Evolutionary conservation across 2,797 vertebrate genomes (phyloP), one percentile per base, ranked within the genome.

Genomic region (Melopsittacus undulatus): DNA sequence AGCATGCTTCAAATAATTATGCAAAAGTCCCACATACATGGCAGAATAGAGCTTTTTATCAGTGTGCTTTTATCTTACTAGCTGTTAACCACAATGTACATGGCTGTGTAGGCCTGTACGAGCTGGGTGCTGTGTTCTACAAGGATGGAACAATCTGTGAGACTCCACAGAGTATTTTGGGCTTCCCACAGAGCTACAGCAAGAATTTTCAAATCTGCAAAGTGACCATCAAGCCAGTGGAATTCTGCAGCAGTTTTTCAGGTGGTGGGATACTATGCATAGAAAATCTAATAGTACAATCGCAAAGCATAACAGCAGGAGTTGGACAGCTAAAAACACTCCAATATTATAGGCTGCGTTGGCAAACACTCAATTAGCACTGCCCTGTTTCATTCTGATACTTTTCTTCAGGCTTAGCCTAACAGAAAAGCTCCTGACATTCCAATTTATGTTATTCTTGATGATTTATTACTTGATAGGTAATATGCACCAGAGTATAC

Each of bases 241-340:
- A 86, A 36, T 16, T 30, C 51, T 8, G 13, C 1, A 1, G 19
- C 11, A 52, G 8, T 19, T 87, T 32, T 78, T 57, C 64, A 64
- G 45, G 26, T 20, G 48, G 24, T 38, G 10, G 24, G 7, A 66
- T 36, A 69, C 27, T 17, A n/a, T 0, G 0, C 1, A 0, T 9
- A 34, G 32, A 43, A 67, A 83, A 62, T 24, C 57, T 22, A 77
- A 45, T 1, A 48, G 63, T 8, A n/a, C 23, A 57, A 68, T 4
- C 82, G 49, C 52, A 86, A 81, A 88, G 51, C 13, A 0, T 27
- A 94, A 66, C 34, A 81, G 62, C 16, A 63, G 42, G 32, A 83
- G 78, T 17, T 48, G 87, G 54, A 63, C 3, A 67, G 29, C 38
- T 75, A 72, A 56, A 93, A 24, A 0, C 4, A 4, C n/a, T 26